Evolutionary conservation across 92 coral and sea anemone genomes (phyloP), one percentile per base, ranked within the genome.

Genomic region (Anthopleura xanthogrammica): DNA sequence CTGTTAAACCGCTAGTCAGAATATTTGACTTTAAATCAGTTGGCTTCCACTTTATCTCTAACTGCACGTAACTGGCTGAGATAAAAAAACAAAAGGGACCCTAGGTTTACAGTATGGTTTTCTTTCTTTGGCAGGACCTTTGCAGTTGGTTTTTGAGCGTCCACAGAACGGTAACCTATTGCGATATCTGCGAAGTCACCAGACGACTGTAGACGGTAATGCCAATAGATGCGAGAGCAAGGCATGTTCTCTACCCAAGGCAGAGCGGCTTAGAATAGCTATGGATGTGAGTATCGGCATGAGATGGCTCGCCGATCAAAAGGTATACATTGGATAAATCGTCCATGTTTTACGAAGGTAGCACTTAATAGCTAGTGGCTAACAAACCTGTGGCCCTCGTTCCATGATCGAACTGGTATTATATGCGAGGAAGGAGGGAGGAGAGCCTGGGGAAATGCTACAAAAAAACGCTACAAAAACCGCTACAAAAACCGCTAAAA

Each of bases 251-350:
- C 82, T 91, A 79, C 90, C 97, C 19, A 83, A 81, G 22, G 89
- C 87, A 66, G 92, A 93, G 76, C 87, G 88, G 72, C 83, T 93
- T 16, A 78, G 92, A 79, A 86, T 93, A 71, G 94, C 92, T 13
- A 78, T 77, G 16, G 97, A 89, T 19, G 86, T 91, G 52, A 83
- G 91, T 1, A 86, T 62, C 11, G 97, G 97, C 82, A 77, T 93
- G 97, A 85, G 77, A 41, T 91, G 90, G 75, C 66, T 93, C 22
- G 87, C 85, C 36, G 88, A 86, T 41, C 86, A 52, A 60, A 89
- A 91, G 88, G 97, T 93, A 72, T 29, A 29, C 29, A 17, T 12
- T 54, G 4, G 5, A 9, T 46, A 46, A 46, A 46, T 46, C 9
- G 7, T 46, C 50, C 50, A 5, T 64, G 36, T 5, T 9, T 19